A percentile compares a stretch with the other conserved stretches of the same genome.
Conservation (phyloP, 2,113 vertebrate genomes). For the Xenopus borealis region DNA sequence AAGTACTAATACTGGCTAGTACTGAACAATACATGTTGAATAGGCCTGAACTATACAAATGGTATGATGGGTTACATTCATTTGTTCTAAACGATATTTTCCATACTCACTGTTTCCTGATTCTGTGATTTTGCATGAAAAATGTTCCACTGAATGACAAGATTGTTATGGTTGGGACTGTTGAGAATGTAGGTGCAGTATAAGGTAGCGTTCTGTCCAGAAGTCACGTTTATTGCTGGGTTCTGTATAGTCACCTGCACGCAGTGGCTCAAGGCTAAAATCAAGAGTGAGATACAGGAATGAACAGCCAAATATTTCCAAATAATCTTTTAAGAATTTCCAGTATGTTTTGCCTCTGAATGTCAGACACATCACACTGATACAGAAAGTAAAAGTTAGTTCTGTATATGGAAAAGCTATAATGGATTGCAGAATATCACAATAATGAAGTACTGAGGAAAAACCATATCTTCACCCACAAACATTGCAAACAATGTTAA, state of each 20-base stretch:
- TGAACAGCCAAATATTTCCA: neutral
- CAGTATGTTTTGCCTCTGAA: neutral
- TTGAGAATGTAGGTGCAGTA: constrained; percentile 48
- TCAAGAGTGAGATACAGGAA: neutral
- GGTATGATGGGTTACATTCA: no score
- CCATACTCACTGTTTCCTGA: constrained; percentile 13
- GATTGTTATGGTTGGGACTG: neutral
- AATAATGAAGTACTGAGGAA: no score
- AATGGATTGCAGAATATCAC: no score
- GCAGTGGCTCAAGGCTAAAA: constrained; percentile 44
- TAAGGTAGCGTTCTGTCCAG: constrained; percentile 51
- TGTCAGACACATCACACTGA: neutral
- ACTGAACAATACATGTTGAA: no score
- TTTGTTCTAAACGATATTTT: neutral
- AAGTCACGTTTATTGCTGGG: constrained; percentile 51
- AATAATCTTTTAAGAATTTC: neutral
- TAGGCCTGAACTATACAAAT: no score
- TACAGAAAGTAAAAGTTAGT: no score
- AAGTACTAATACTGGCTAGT: no score
- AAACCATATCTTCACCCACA: no score
- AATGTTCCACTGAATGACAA: constrained; percentile 61
- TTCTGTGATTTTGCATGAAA: constrained; percentile 35
- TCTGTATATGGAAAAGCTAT: no score
- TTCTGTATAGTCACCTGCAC: constrained; percentile 49
- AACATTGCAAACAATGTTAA: no score